Conservation (phyloP, 2,888 invertebrate species). For the Leucophenga montana region DNA sequence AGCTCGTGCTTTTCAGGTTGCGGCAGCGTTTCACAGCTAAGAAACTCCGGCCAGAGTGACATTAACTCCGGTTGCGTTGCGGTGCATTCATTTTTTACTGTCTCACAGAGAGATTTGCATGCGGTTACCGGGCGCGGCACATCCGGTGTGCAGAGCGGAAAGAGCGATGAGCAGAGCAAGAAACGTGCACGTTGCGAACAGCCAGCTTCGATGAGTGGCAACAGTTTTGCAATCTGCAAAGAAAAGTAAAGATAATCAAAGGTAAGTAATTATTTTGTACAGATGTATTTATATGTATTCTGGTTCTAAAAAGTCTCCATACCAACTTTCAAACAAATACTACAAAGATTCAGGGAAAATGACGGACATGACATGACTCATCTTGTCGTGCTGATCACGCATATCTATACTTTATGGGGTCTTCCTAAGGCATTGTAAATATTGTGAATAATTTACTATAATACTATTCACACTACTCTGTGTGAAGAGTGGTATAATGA, state of each 20-base stretch:
- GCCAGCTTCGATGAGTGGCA: slow-evolving; percentile 83
- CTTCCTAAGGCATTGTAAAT: no score
- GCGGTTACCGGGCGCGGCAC: slow-evolving; percentile 88
- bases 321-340: no score
- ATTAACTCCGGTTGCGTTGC: slow-evolving; percentile 77
- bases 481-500: no score
- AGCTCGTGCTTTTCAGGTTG: slow-evolving; percentile 80
- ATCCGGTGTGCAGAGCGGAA: slow-evolving; percentile 92
- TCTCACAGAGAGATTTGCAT: slow-evolving; percentile 89
- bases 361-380: no score
- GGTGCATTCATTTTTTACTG: slow-evolving; percentile 81
- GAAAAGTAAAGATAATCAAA: slow-evolving; percentile 20
- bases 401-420: no score
- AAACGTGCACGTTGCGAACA: slow-evolving; percentile 88
- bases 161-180: slow-evolving; percentile 91
- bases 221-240: slow-evolving; percentile 81
- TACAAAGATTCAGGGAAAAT: no score
- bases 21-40: slow-evolving; percentile 87
- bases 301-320: no score
- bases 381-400: no score
- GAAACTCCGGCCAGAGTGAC: slow-evolving; percentile 81
- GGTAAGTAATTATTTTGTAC: not conserved
- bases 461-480: no score
- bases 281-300: no score
- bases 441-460: no score